Conservation (phyloP, 64 coral and sea anemone species). For the Montipora capricornis region DNA sequence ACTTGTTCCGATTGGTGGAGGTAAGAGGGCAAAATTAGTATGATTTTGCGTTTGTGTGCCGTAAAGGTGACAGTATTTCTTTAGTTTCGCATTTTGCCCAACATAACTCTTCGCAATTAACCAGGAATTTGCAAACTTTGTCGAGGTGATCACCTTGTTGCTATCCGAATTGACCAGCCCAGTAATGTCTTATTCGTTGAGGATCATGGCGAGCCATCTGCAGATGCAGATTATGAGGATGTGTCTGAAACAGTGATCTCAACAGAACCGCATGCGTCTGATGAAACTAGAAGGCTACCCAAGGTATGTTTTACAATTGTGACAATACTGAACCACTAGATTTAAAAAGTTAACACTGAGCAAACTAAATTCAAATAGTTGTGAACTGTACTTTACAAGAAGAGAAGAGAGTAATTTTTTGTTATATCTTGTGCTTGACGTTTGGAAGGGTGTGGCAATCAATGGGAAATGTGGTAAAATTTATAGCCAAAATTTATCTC, state of each 20-base stretch:
- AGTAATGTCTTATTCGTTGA: neutral
- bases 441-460: no score
- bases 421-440: no score
- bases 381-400: no score
- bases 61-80: no score
- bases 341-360: neutral
- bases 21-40: neutral
- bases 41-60: no score
- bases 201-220: neutral
- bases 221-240: no score
- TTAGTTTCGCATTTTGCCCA: no score
- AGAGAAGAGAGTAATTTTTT: no score
- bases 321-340: neutral
- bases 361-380: no score
- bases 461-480: no score
- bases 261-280: neutral
- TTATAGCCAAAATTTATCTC: no score
- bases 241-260: neutral
- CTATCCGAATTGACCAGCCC: neutral
- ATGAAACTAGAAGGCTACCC: neutral
- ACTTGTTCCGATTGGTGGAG: constrained; percentile 28
- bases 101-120: neutral
- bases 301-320: neutral
- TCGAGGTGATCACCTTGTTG: neutral
- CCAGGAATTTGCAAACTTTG: constrained; percentile 13